Evolutionary conservation across 2,113 vertebrate genomes (phyloP).

Genomic region (Callipepla californica): DNA sequence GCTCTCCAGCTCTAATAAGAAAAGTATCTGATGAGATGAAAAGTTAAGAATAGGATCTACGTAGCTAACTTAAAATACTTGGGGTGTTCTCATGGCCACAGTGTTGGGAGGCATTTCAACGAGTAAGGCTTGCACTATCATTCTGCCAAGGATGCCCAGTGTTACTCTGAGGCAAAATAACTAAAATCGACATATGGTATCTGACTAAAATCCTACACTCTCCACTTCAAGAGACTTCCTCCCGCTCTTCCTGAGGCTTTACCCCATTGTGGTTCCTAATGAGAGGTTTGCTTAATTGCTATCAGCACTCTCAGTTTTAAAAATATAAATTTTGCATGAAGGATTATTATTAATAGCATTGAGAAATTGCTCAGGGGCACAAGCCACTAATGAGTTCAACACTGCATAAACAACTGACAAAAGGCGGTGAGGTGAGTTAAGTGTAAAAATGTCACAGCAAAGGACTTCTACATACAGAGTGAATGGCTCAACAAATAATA

Average conservation of each 20-base stretch:
- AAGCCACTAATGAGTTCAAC: neutral
- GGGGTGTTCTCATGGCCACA: constrained; percentile 12
- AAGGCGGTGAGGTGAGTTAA: neutral
- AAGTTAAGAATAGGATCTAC: constrained; percentile 66
- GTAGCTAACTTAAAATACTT: constrained; percentile 55
- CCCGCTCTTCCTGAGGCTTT: neutral
- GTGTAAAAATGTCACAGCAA: neutral
- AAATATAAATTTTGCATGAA: neutral
- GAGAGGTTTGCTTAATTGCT: neutral
- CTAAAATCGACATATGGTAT: neutral
- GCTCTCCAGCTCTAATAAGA: constrained; percentile 63
- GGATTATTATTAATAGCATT: neutral
- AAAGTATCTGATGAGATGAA: constrained; percentile 70
- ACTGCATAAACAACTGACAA: neutral
- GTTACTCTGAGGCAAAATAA: neutral
- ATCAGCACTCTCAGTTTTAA: neutral
- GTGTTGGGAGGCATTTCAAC: constrained; percentile 28
- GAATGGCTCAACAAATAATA: neutral
- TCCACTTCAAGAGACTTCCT: neutral
- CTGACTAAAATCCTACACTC: fast-evolving
- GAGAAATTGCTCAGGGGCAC: neutral
- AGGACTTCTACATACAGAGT: neutral
- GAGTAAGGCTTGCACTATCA: neutral
- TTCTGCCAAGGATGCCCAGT: constrained; percentile 32
- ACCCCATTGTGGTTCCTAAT: neutral